A percentile compares a stretch with the other conserved stretches of the same genome.
phyloP scores from a whole-genome alignment of 2,797 vertebrate species.

The Lacerta agilis region DNA sequence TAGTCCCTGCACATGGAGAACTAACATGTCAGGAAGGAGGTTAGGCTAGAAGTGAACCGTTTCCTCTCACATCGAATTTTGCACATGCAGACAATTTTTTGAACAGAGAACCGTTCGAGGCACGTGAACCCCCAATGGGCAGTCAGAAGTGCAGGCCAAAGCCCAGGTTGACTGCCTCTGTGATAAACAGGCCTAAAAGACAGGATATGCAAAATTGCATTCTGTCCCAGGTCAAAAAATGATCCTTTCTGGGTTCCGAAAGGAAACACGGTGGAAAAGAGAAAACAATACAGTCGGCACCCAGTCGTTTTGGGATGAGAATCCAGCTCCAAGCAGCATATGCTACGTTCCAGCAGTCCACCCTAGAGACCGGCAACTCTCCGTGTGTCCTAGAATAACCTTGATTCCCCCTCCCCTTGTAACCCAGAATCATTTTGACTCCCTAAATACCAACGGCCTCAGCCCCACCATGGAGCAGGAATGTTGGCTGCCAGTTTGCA shows the following conservation, averaged over 20 bases:
- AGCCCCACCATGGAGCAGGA: neutral
- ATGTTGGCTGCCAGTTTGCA: constrained; percentile 13
- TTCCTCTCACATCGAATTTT: neutral
- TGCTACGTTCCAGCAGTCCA: neutral
- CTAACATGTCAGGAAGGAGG: neutral
- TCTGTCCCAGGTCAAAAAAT: neutral
- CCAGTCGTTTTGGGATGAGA: neutral
- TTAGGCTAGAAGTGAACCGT: neutral
- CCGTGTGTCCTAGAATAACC: constrained; percentile 37
- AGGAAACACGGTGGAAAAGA: neutral
- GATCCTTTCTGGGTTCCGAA: neutral
- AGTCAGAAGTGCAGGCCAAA: neutral
- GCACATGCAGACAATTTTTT: neutral
- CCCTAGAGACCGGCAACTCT: neutral
- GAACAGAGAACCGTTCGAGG: neutral
- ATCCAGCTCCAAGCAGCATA: neutral
- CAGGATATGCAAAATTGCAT: neutral
- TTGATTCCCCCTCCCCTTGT: neutral
- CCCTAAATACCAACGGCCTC: neutral
- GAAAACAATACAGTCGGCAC: neutral
- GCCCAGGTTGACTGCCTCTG: too few relatives aligned
- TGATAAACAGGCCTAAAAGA: neutral
- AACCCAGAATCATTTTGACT: neutral
- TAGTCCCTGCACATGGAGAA: neutral
- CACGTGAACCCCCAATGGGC: too few relatives aligned